These are phyloP conservation scores for Drosophila atripex DNA, from an alignment of 2,888 invertebrate genomes.

Conservation along the genomic window DNA sequence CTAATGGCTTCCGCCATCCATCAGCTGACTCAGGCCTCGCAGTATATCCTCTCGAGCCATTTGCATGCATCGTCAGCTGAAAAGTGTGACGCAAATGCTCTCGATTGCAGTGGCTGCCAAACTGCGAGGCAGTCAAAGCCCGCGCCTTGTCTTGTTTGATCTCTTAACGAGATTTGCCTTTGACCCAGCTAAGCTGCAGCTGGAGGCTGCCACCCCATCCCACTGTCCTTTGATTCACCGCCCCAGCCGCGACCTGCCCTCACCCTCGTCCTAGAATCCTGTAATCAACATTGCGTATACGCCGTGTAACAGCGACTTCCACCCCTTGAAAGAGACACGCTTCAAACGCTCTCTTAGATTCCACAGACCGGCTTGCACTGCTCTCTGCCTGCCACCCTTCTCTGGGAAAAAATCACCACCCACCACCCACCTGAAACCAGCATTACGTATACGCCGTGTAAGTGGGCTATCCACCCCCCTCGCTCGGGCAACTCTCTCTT, in stretches of 20 bases:
- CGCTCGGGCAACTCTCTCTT: conserved; percentile 7
- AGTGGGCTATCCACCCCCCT: conserved; percentile 10
- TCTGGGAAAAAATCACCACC: conserved; percentile 31
- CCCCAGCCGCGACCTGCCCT: conserved; percentile 70
- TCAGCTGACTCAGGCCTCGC: conserved; percentile 49
- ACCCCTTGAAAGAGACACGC: neutral
- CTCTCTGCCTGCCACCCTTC: conserved; percentile 6
- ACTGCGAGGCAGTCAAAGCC: conserved; percentile 39
- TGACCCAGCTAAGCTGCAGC: conserved; percentile 27
- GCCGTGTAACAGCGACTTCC: conserved; percentile 14
- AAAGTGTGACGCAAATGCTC: conserved; percentile 62
- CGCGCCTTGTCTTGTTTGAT: conserved; percentile 15
- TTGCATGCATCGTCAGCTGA: conserved; percentile 57
- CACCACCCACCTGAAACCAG: conserved; percentile 57
- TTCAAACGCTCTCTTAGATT: conserved; percentile 19
- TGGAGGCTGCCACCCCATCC: neutral
- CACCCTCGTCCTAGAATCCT: conserved; percentile 50
- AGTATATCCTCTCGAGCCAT: conserved; percentile 34
- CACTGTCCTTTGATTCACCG: neutral
- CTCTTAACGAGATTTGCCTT: conserved; percentile 35
- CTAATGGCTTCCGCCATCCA: conserved; percentile 8
- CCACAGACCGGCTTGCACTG: conserved; percentile 29
- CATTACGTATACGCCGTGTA: conserved; percentile 37
- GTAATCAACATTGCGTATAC: conserved; percentile 52
- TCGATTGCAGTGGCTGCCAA: conserved; percentile 35